Percentiles rank a stretch among this genome's conserved stretches.
phyloP scores from a whole-genome alignment of 2,888 invertebrate genomes.

The Ectemnius cavifrons region DNA sequence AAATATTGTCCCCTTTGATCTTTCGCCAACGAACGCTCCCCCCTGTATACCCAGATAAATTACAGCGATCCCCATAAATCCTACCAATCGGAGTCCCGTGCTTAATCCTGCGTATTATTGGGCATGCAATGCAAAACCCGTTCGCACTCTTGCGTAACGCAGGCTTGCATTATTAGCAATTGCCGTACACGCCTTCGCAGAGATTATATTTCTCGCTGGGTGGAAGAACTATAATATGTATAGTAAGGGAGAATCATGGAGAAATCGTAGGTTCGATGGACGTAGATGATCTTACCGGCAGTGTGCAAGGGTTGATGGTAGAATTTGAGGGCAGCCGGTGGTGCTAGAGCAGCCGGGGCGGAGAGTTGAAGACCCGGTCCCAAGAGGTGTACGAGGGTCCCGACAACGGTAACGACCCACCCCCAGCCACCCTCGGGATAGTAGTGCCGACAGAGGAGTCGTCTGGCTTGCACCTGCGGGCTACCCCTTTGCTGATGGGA shows the following conservation, averaged over 20 bases:
- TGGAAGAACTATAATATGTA: not conserved
- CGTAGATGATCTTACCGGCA: constrained; percentile 61
- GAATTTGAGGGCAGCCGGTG: constrained; percentile 68
- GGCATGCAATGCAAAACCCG: not conserved
- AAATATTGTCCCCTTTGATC: constrained; percentile 29
- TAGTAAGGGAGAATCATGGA: not conserved
- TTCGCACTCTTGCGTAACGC: constrained; percentile 2
- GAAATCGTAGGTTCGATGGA: not conserved
- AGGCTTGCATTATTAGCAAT: not conserved
- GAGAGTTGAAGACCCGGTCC: constrained; percentile 88
- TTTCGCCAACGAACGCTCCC: constrained; percentile 17
- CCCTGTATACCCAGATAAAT: constrained; percentile 8
- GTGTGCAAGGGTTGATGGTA: constrained; percentile 68
- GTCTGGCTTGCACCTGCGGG: constrained; percentile 81
- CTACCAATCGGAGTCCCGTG: not conserved
- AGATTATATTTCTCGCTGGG: not conserved
- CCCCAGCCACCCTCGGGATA: constrained; percentile 95
- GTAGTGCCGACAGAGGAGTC: constrained; percentile 86
- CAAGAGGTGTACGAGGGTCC: constrained; percentile 83
- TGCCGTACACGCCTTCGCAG: not conserved
- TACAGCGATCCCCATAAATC: not conserved
- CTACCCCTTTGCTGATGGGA: constrained; percentile 31
- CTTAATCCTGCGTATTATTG: constrained; percentile 2
- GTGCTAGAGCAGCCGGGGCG: constrained; percentile 63
- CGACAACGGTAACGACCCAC: constrained; percentile 86